Conservation (phyloP, 2,113 vertebrate species). For the Pterocles orientalis region DNA sequence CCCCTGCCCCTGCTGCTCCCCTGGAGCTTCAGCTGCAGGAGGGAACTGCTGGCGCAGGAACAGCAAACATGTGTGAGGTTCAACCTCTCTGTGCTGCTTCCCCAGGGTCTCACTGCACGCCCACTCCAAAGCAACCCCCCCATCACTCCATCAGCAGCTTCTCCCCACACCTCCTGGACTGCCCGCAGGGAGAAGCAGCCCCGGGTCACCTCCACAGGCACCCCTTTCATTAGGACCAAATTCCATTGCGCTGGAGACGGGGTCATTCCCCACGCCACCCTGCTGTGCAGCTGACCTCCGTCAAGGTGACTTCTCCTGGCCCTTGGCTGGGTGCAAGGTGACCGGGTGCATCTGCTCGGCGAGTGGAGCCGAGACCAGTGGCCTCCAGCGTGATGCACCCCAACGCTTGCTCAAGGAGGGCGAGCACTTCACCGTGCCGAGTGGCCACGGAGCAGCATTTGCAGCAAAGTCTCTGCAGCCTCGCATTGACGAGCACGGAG, state of each 20-base stretch:
- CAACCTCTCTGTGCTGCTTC: background rate
- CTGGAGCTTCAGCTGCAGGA: background rate
- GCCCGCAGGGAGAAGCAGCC: background rate
- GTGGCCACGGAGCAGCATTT: background rate
- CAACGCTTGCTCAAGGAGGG: background rate
- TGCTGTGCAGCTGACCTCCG: accelerated
- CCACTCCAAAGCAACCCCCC: background rate
- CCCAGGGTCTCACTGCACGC: background rate
- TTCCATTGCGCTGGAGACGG: accelerated
- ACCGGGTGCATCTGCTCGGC: background rate
- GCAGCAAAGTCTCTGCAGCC: background rate
- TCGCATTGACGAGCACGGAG: accelerated
- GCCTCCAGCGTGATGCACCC: accelerated
- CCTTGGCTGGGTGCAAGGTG: background rate
- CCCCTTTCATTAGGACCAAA: background rate
- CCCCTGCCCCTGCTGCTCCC: background rate
- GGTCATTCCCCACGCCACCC: background rate
- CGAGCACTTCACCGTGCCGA: accelerated
- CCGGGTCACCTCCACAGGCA: background rate
- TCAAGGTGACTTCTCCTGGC: background rate
- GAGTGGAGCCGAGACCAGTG: accelerated
- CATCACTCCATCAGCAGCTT: background rate
- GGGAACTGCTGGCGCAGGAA: background rate
- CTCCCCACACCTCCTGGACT: background rate
- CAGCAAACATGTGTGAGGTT: background rate